phyloP scores from a whole-genome alignment of 2,113 vertebrate genomes.

The Girardinichthys multiradiatus region DNA sequence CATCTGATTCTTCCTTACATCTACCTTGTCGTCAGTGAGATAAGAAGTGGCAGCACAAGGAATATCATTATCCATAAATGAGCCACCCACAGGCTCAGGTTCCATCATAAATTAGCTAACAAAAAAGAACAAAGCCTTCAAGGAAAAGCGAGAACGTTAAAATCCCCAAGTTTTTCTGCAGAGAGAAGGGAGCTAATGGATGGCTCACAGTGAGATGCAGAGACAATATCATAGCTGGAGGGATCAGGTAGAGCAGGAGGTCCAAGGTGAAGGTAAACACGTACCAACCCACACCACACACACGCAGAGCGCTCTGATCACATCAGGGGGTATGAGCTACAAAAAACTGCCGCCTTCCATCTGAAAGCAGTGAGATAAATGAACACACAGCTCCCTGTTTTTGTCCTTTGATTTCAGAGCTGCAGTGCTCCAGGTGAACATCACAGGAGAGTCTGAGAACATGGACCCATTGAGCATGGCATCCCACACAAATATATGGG shows the following conservation, averaged over 20 bases:
- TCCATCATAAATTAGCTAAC: slow-evolving; percentile 62
- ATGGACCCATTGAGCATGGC: slow-evolving; percentile 34
- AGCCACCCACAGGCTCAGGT: slow-evolving; percentile 56
- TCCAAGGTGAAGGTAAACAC: slow-evolving; percentile 35
- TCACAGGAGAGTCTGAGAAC: slow-evolving; percentile 32
- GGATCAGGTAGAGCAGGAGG: slow-evolving; percentile 42
- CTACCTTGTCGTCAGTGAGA: slow-evolving; percentile 25
- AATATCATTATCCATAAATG: slow-evolving; percentile 67
- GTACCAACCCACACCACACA: slow-evolving; percentile 25
- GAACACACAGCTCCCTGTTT: slow-evolving; percentile 52
- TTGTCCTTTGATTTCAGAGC: slow-evolving; percentile 68
- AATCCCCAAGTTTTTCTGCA: slow-evolving; percentile 34
- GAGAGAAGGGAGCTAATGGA: slow-evolving; percentile 35
- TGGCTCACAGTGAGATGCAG: slow-evolving; percentile 16
- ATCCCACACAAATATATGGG: slow-evolving; percentile 14
- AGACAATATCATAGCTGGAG: slow-evolving; percentile 8
- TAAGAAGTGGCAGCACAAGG: slow-evolving; percentile 71
- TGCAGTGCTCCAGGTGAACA: slow-evolving; percentile 57
- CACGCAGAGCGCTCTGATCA: slow-evolving; percentile 45
- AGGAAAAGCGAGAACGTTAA: slow-evolving; percentile 41
- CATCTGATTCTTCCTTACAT: slow-evolving; percentile 38
- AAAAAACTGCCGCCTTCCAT: slow-evolving; percentile 55
- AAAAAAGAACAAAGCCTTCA: slow-evolving; percentile 66
- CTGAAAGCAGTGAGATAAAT: slow-evolving; percentile 61
- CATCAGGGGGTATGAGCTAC: slow-evolving; percentile 48